Evolutionary conservation across 2,113 vertebrate species (phyloP).

Genomic region (Capreolus pygargus): DNA sequence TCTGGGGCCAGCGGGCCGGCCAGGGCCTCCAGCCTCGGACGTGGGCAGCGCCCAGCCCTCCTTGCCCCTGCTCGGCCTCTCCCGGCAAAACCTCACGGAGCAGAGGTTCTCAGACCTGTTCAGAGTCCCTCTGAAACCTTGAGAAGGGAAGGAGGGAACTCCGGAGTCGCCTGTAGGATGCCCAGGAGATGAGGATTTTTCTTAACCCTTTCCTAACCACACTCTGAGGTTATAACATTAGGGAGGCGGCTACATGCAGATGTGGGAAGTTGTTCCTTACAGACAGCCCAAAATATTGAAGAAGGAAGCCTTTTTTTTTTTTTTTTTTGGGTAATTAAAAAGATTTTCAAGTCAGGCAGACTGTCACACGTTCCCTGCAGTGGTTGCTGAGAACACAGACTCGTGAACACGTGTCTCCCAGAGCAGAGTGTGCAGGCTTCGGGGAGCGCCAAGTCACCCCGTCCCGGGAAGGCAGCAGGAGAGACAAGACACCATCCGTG

Average conservation of each 20-base stretch:
- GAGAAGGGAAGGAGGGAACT: background rate
- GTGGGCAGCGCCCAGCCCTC: background rate
- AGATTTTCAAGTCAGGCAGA: background rate
- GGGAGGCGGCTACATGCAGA: no score
- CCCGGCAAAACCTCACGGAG: background rate
- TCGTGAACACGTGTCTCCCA: background rate
- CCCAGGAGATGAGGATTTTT: background rate
- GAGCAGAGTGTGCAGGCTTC: background rate
- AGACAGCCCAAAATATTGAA: background rate
- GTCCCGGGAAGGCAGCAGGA: background rate
- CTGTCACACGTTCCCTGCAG: background rate
- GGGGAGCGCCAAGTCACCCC: rapidly evolving
- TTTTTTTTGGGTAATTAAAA: background rate
- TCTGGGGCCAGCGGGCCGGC: background rate
- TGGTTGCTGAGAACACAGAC: background rate
- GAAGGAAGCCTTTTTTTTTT: background rate
- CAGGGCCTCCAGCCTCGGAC: background rate
- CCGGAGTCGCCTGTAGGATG: no score
- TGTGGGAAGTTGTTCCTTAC: background rate
- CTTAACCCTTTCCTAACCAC: background rate
- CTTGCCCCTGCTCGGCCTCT: background rate
- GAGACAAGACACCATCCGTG: background rate
- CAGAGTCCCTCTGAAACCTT: background rate
- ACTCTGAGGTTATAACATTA: background rate
- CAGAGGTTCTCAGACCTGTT: background rate